phyloP scores from a whole-genome alignment of 2,888 invertebrate species.

The Pandemis cinnamomeana region DNA sequence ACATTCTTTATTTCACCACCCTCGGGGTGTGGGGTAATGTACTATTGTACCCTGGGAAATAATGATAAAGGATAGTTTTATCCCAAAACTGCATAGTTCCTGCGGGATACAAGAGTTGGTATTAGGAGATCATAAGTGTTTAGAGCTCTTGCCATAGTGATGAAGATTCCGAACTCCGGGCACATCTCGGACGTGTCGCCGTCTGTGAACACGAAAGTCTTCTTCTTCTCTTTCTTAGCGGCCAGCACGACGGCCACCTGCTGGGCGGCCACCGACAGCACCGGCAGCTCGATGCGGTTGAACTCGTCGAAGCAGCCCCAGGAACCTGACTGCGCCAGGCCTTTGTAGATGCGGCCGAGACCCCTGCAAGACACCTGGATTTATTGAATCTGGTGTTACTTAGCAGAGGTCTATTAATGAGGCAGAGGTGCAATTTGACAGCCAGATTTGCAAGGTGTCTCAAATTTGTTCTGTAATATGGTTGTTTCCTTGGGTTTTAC shows the following conservation, averaged over 20 bases:
- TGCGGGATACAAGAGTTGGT: too few species aligned
- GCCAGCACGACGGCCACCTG: slow-evolving; percentile 97
- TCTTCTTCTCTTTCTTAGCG: slow-evolving; percentile 97
- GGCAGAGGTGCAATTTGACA: too few species aligned
- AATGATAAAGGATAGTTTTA: too few species aligned
- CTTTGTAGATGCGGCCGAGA: slow-evolving; percentile 97
- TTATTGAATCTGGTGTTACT: not conserved
- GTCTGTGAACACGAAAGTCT: slow-evolving; percentile 96
- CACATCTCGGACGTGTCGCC: slow-evolving; percentile 97
- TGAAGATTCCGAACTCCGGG: slow-evolving; percentile 98
- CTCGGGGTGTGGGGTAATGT: too few species aligned
- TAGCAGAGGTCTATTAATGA: too few species aligned
- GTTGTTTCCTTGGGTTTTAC: too few species aligned
- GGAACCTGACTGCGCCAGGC: slow-evolving; percentile 96
- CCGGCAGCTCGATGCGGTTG: slow-evolving; percentile 97
- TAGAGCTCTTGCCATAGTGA: slow-evolving; percentile 91
- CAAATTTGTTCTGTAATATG: too few species aligned
- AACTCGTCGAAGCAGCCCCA: slow-evolving; percentile 99
- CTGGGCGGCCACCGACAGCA: slow-evolving; percentile 95
- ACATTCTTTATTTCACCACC: too few species aligned
- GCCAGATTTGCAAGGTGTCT: too few species aligned
- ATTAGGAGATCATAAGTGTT: too few species aligned
- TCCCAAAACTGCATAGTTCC: too few species aligned
- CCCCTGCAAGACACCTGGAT: slow-evolving; percentile 86
- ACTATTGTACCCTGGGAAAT: too few species aligned